These are phyloP conservation scores for Acomys russatus DNA, from an alignment of 2,797 vertebrate species.

Conservation along the genomic window DNA sequence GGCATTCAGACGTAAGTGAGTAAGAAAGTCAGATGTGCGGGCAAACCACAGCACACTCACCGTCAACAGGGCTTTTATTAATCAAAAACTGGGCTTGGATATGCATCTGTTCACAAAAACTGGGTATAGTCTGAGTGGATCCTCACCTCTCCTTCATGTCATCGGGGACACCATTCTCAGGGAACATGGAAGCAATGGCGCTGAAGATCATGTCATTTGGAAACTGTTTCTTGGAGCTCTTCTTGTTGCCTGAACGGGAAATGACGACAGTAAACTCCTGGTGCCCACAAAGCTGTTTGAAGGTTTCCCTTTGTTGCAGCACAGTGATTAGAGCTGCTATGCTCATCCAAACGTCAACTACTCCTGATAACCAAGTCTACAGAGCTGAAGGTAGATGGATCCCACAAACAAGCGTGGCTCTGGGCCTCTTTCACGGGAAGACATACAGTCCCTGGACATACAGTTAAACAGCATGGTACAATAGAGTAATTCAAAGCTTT, in stretches of 20 bases:
- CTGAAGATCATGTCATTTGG: slow-evolving; percentile 98
- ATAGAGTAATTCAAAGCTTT: background rate
- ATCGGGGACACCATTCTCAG: slow-evolving; percentile 96
- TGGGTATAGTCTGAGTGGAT: background rate
- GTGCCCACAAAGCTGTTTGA: background rate
- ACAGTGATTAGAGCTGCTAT: background rate
- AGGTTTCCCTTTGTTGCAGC: background rate
- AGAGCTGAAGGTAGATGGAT: background rate
- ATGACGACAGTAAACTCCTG: slow-evolving; percentile 44
- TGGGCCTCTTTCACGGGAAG: background rate
- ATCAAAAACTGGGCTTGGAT: background rate
- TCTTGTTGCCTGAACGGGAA: slow-evolving; percentile 91
- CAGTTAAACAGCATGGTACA: background rate
- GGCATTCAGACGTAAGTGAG: background rate
- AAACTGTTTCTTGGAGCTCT: slow-evolving; percentile 92
- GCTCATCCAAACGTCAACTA: background rate
- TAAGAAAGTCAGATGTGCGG: background rate
- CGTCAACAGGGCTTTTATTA: slow-evolving; percentile 12
- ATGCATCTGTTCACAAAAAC: background rate
- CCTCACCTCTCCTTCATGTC: slow-evolving; percentile 98
- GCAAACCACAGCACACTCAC: slow-evolving; percentile 5
- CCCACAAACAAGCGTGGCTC: background rate
- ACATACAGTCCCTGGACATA: background rate
- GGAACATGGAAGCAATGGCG: slow-evolving; percentile 98
- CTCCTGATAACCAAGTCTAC: background rate